Evolutionary conservation across 2,888 invertebrate genomes (phyloP).

Genomic region (Parnassius mnemosyne): DNA sequence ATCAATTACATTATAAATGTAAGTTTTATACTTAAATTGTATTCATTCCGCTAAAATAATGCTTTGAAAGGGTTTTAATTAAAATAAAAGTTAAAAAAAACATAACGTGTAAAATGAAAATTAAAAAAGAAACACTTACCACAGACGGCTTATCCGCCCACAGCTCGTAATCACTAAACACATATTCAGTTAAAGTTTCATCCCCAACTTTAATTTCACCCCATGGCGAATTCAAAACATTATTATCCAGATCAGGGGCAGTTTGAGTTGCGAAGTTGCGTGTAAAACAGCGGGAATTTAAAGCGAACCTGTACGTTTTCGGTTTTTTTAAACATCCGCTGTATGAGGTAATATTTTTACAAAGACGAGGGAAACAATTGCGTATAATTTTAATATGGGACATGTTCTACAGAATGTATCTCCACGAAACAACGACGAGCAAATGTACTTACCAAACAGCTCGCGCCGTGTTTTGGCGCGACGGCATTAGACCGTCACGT

Average conservation of each 20-base stretch:
- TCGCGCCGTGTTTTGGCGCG: slow-evolving; percentile 59
- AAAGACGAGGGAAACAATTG: slow-evolving; percentile 65
- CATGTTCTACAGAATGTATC: slow-evolving; percentile 60
- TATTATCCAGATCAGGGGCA: slow-evolving; percentile 53
- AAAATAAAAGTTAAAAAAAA: neutral
- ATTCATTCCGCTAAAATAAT: too few species aligned
- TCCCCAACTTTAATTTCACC: slow-evolving; percentile 78
- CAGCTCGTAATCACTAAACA: slow-evolving; percentile 78
- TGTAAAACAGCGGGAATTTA: slow-evolving; percentile 33
- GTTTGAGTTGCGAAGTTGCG: slow-evolving; percentile 57
- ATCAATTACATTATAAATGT: too few species aligned
- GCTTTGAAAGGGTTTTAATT: too few species aligned
- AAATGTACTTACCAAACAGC: slow-evolving; percentile 43
- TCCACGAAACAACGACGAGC: slow-evolving; percentile 51
- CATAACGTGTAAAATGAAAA: neutral
- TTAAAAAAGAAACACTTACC: slow-evolving; percentile 66
- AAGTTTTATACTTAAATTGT: too few species aligned
- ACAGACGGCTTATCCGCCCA: slow-evolving; percentile 82
- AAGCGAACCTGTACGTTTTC: slow-evolving; percentile 37
- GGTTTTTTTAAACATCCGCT: slow-evolving; percentile 49
- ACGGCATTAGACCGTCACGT: slow-evolving; percentile 40
- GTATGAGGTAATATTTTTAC: slow-evolving; percentile 45
- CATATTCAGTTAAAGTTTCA: slow-evolving; percentile 79
- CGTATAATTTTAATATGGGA: slow-evolving; percentile 72
- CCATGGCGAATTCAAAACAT: slow-evolving; percentile 64